Evolutionary conservation across 1,140 invertebrate species (phyloP).

Genomic region (Apolygus lucorum): DNA sequence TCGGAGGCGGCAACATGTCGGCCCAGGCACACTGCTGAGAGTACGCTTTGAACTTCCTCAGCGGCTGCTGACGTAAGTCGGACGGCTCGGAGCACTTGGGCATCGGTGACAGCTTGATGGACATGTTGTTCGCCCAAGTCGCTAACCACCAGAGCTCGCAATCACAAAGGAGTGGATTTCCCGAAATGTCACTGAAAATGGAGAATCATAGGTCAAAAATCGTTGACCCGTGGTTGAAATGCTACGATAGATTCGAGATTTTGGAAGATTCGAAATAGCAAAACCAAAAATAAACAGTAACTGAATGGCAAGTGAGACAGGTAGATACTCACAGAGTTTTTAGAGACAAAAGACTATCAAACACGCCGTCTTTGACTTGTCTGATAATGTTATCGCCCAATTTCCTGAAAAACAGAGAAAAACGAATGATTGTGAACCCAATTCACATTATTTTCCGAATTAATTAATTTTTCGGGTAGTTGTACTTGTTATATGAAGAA

Average conservation of each 20-base stretch:
- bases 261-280: constrained; percentile 26
- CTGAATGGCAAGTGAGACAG: not conserved
- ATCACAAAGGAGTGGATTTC: constrained; percentile 71
- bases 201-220: constrained; percentile 35
- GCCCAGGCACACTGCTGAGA: constrained; percentile 44
- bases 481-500: no score
- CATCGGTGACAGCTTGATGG: constrained; percentile 56
- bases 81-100: constrained; percentile 64
- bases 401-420: constrained; percentile 41
- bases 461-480: no score
- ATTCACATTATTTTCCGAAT: no score
- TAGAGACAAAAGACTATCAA: constrained; percentile 47
- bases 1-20: constrained; percentile 41
- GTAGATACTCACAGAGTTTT: constrained; percentile 43
- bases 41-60: constrained; percentile 58
- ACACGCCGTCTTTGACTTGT: constrained; percentile 53
- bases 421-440: no score
- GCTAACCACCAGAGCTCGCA: constrained; percentile 72
- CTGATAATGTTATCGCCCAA: constrained; percentile 58
- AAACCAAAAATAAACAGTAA: constrained; percentile 28
- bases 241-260: not conserved
- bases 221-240: not conserved
- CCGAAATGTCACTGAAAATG: constrained; percentile 55
- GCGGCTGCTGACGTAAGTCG: constrained; percentile 52
- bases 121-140: constrained; percentile 57